Evolutionary conservation across 1,140 invertebrate species (phyloP).

Genomic region (Wiebesia pumilae): DNA sequence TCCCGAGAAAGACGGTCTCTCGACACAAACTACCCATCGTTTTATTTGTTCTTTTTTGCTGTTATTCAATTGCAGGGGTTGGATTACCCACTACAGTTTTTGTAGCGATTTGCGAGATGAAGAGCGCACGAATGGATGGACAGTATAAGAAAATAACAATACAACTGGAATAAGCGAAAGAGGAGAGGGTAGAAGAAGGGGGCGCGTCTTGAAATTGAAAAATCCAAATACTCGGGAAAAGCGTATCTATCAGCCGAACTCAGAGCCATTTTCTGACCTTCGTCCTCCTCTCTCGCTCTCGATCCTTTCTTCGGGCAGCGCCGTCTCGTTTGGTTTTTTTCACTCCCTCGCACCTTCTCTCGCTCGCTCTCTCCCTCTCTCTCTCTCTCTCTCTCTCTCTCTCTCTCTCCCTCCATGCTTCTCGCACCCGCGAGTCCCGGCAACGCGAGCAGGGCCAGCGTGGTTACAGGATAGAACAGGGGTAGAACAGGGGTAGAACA

Average conservation of each 20-base stretch:
- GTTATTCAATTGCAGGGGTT: no score
- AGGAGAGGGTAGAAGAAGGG: neutral
- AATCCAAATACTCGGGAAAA: neutral
- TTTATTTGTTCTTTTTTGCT: no score
- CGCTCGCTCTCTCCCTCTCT: slow-evolving; percentile 13
- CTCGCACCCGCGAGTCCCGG: neutral
- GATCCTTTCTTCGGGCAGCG: neutral
- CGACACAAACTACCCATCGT: no score
- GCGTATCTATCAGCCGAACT: slow-evolving; percentile 10
- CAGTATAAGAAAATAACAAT: no score
- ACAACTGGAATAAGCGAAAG: no score
- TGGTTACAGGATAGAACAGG: slow-evolving; percentile 57
- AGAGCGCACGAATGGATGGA: no score
- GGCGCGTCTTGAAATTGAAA: neutral
- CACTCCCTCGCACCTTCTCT: neutral
- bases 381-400: slow-evolving; percentile 31
- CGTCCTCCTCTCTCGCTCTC: slow-evolving; percentile 31
- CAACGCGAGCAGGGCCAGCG: slow-evolving; percentile 6
- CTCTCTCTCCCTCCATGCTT: neutral
- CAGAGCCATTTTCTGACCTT: slow-evolving; percentile 25
- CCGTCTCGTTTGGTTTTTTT: no score
- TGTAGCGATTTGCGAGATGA: no score
- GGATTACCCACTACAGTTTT: no score
- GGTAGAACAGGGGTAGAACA: slow-evolving; percentile 63
- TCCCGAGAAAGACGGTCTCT: no score